phyloP scores from a whole-genome alignment of 2,888 invertebrate species.

The Theretra japonica region DNA sequence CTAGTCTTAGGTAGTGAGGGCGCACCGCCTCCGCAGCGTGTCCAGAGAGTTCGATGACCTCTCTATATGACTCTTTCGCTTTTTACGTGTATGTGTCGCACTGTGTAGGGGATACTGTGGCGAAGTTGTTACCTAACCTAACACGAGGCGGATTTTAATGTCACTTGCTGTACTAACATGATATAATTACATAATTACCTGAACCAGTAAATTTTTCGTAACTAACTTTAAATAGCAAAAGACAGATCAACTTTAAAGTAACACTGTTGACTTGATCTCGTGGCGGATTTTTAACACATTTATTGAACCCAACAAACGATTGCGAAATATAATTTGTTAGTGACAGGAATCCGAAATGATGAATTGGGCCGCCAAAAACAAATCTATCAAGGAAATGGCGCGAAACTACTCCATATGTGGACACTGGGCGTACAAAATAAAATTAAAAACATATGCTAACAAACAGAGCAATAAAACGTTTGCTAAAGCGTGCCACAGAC shows the following conservation, averaged over 20 bases:
- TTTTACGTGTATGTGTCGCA: too few relatives aligned
- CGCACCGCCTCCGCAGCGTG: too few relatives aligned
- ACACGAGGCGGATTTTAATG: too few relatives aligned
- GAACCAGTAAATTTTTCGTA: background rate
- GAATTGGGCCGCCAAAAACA: background rate
- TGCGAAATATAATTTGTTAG: background rate
- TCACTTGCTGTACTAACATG: too few relatives aligned
- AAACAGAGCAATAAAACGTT: slow-evolving; percentile 39
- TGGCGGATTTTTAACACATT: background rate
- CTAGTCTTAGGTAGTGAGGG: too few relatives aligned
- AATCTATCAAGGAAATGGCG: background rate
- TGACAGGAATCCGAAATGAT: background rate
- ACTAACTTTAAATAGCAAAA: background rate
- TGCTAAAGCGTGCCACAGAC: slow-evolving; percentile 43
- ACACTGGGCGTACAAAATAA: slow-evolving; percentile 27
- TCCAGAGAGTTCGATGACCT: too few relatives aligned
- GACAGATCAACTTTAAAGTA: too few relatives aligned
- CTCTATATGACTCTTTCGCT: too few relatives aligned
- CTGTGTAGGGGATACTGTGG: too few relatives aligned
- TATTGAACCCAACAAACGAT: background rate
- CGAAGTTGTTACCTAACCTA: too few relatives aligned
- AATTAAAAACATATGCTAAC: slow-evolving; percentile 32
- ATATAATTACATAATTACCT: too few relatives aligned
- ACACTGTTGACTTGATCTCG: background rate
- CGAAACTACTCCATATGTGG: background rate